These are phyloP conservation scores for Myioborus miniatus DNA, from an alignment of 2,797 vertebrate genomes.

Conservation along the genomic window DNA sequence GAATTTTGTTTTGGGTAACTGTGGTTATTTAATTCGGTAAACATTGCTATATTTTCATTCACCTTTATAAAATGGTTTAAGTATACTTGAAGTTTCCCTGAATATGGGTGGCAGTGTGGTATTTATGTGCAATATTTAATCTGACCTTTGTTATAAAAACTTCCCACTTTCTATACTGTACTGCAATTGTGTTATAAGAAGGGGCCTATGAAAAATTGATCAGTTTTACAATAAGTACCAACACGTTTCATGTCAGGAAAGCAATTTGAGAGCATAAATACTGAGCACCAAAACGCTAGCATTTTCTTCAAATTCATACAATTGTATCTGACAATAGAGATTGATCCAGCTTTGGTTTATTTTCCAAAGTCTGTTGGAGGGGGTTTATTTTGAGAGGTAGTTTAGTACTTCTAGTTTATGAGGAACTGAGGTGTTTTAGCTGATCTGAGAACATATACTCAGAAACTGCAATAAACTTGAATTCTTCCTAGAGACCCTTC, in stretches of 20 bases:
- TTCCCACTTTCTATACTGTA: not conserved
- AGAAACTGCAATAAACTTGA: not conserved
- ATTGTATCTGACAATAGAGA: not conserved
- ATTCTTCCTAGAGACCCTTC: not conserved
- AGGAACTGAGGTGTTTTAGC: not conserved
- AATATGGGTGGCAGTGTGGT: not conserved
- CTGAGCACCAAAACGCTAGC: not conserved
- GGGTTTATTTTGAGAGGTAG: not conserved
- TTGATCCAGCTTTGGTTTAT: not conserved
- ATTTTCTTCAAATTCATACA: not conserved
- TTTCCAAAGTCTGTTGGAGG: not conserved
- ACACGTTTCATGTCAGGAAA: not conserved
- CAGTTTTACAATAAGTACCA: not conserved
- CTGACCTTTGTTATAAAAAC: not conserved
- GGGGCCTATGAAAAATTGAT: not conserved
- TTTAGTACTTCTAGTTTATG: not conserved
- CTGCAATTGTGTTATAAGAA: not conserved
- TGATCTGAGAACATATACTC: not conserved
- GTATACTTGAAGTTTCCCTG: not conserved
- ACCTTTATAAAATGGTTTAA: not conserved
- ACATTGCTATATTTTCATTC: not conserved
- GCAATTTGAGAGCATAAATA: not conserved
- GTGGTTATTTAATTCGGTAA: not conserved
- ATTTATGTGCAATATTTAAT: not conserved
- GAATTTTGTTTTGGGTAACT: not conserved